Evolutionary conservation across 53 echinoderm and acorn worm species (phyloP).

Genomic region (Luidia sarsii): DNA sequence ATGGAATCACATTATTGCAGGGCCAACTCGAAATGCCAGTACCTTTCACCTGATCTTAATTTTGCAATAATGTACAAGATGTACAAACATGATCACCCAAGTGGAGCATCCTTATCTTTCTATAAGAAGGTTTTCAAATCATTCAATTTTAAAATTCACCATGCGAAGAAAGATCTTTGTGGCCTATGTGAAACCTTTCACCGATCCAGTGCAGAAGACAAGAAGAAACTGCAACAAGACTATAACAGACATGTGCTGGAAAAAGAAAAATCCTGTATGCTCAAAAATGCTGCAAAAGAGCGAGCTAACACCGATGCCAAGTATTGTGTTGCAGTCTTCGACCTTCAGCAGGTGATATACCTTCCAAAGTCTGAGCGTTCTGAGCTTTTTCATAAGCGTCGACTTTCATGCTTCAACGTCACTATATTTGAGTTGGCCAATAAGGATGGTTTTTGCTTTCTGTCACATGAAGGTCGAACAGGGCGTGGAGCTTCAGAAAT

Average conservation of each 20-base stretch:
- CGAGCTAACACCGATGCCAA: background rate
- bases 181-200: conserved; percentile 42
- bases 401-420: conserved; percentile 9
- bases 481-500: background rate
- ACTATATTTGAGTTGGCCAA: conserved; percentile 7
- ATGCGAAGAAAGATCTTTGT: conserved; percentile 61
- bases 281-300: conserved; percentile 41
- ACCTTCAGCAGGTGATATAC: conserved; percentile 64
- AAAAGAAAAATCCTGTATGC: conserved; percentile 27
- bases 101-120: conserved; percentile 23
- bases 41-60: conserved; percentile 53
- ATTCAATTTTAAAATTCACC: conserved; percentile 42
- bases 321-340: conserved; percentile 31
- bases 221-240: background rate
- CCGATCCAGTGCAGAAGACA: background rate
- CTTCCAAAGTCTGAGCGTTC: conserved; percentile 44
- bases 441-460: background rate
- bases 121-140: conserved; percentile 34
- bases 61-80: conserved; percentile 51
- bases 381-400: conserved; percentile 54
- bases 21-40: conserved; percentile 33
- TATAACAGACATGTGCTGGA: background rate
- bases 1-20: conserved; percentile 57
- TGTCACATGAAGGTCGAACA: background rate
- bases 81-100: conserved; percentile 2